Percentiles rank a stretch among this genome's conserved stretches.
phyloP scores from a whole-genome alignment of 1,140 invertebrate genomes.

The Lutraria rhynchaena region DNA sequence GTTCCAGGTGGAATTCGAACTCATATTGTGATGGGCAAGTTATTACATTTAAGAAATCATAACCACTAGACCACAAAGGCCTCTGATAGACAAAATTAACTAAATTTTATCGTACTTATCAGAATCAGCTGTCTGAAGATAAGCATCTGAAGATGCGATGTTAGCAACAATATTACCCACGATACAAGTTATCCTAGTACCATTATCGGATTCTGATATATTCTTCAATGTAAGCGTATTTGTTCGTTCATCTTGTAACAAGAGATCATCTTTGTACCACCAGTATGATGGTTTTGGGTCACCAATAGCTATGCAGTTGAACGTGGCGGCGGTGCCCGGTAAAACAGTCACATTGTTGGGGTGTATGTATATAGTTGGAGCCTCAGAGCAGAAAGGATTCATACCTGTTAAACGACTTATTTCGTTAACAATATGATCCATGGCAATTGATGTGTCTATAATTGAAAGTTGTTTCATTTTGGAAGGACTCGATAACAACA shows the following conservation, averaged over 20 bases:
- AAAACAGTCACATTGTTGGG: conserved; percentile 6
- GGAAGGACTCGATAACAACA: neutral
- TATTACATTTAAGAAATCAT: too few species aligned
- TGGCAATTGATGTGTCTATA: neutral
- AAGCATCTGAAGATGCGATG: conserved; percentile 5
- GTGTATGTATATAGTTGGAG: neutral
- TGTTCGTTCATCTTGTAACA: neutral
- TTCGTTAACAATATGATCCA: neutral
- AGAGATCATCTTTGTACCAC: conserved; percentile 30
- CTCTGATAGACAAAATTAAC: too few species aligned
- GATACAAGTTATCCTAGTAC: conserved; percentile 8
- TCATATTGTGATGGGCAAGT: too few species aligned
- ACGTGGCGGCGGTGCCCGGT: neutral
- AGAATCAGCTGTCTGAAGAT: neutral
- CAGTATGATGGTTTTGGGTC: conserved; percentile 15
- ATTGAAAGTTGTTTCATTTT: conserved; percentile 32
- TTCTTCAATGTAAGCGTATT: neutral
- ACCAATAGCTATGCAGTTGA: conserved; percentile 6
- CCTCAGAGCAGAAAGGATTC: conserved; percentile 26
- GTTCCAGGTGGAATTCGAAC: too few species aligned
- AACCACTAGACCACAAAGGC: neutral
- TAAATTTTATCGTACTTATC: conserved; percentile 19
- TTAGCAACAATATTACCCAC: conserved; percentile 43
- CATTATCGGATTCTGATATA: neutral
- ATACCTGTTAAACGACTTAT: neutral